A percentile compares a stretch with the other conserved stretches of the same genome.
These are phyloP conservation scores for Acanthaster planci DNA, from an alignment of 35 echinoderm and acorn worm species.

Conservation along the genomic window DNA sequence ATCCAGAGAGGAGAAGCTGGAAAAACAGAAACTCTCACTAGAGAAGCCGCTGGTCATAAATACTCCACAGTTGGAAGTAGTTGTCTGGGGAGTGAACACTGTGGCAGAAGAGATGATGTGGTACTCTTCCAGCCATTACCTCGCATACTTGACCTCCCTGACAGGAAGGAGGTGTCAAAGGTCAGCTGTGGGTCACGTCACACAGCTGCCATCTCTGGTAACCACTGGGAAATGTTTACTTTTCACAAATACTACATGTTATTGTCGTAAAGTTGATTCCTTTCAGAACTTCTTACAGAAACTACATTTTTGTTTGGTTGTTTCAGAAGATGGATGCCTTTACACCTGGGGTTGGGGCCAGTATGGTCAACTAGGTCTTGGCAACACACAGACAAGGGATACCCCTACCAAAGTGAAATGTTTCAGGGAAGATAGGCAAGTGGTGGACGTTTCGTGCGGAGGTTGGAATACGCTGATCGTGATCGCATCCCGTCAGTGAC, in stretches of 20 bases:
- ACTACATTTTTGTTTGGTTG: not conserved
- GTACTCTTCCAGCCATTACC: conserved; percentile 49
- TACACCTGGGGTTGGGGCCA: conserved; percentile 92
- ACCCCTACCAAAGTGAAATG: conserved; percentile 55
- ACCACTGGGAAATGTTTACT: not conserved
- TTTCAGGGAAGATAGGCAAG: conserved; percentile 29
- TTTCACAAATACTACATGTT: not conserved
- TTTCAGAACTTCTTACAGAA: no score
- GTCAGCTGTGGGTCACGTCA: conserved; percentile 96
- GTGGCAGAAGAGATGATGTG: not conserved
- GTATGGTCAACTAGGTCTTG: conserved; percentile 90
- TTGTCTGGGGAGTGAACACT: not conserved
- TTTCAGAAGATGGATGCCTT: conserved; percentile 60
- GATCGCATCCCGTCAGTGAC: not conserved
- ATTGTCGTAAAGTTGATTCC: not conserved
- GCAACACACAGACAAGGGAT: conserved; percentile 63
- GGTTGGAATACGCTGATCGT: conserved; percentile 69
- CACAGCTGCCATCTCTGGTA: conserved; percentile 74
- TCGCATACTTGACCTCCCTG: conserved; percentile 27
- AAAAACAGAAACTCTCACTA: no score
- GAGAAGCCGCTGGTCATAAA: no score
- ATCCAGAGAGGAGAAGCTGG: no score
- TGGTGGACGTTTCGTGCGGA: conserved; percentile 65
- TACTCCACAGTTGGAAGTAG: no score
- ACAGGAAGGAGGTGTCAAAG: conserved; percentile 36